Conservation (phyloP, 2,797 vertebrate species). For the Centroberyx gerrardi region DNA sequence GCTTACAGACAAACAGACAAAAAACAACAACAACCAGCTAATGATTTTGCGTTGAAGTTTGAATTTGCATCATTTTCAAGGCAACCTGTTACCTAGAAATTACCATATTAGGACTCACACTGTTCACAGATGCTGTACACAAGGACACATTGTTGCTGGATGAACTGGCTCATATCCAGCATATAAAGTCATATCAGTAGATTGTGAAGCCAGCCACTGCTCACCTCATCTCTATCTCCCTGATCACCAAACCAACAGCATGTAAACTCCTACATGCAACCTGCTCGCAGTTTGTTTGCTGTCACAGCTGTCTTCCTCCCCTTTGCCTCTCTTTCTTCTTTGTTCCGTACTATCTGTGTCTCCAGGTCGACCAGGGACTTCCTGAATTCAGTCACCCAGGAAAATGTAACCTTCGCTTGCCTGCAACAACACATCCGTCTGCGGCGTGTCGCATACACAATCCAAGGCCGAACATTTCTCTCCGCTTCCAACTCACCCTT, state of each 20-base stretch:
- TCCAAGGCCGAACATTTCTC: not conserved
- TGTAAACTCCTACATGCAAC: too few species aligned
- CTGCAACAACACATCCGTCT: constrained; percentile 6
- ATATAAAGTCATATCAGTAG: not conserved
- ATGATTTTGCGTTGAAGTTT: too few species aligned
- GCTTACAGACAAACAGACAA: too few species aligned
- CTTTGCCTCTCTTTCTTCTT: constrained; percentile 10
- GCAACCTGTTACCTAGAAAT: too few species aligned
- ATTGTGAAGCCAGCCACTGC: not conserved
- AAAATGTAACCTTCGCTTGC: not conserved
- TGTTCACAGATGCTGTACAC: not conserved
- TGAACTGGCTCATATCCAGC: not conserved
- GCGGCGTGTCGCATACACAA: constrained; percentile 7
- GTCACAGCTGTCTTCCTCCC: not conserved
- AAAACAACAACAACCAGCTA: too few species aligned
- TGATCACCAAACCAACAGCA: too few species aligned
- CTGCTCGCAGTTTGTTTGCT: not conserved
- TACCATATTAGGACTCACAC: too few species aligned
- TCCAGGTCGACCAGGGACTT: too few species aligned
- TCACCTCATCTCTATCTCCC: constrained; percentile 1
- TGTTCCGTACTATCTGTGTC: constrained; percentile 11
- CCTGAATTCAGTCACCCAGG: not conserved
- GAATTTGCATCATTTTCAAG: too few species aligned
- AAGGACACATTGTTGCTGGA: not conserved
- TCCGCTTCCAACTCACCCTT: not conserved